Evolutionary conservation across 1,140 invertebrate species (phyloP).

Genomic region (Battus philenor): DNA sequence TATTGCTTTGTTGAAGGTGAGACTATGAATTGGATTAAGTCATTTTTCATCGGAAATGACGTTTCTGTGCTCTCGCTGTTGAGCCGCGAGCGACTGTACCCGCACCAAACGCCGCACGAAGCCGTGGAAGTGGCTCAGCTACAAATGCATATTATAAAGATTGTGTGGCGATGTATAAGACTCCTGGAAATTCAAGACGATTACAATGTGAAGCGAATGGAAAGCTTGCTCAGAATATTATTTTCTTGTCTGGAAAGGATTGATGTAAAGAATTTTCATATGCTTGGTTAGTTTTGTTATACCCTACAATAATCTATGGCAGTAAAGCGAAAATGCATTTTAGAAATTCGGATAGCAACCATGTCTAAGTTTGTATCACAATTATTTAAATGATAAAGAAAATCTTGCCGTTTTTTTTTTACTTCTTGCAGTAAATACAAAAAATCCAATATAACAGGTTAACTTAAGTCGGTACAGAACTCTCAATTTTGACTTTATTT

Average conservation of each 20-base stretch:
- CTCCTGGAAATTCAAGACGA: conserved; percentile 35
- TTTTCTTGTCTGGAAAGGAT: conserved; percentile 55
- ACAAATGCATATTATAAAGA: conserved; percentile 54
- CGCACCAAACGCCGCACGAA: conserved; percentile 48
- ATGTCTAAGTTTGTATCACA: too few relatives aligned
- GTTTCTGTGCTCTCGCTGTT: conserved; percentile 45
- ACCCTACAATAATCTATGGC: too few relatives aligned
- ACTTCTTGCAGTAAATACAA: too few relatives aligned
- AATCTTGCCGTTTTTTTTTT: too few relatives aligned
- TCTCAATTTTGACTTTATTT: too few relatives aligned
- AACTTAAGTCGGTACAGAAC: too few relatives aligned
- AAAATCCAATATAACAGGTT: too few relatives aligned
- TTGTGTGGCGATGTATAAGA: conserved; percentile 43
- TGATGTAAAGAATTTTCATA: conserved; percentile 69
- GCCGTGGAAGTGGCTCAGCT: conserved; percentile 52
- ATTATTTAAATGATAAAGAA: too few relatives aligned
- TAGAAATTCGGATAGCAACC: too few relatives aligned
- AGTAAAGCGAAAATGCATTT: too few relatives aligned
- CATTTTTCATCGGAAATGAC: conserved; percentile 51
- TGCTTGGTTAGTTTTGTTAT: conserved; percentile 54
- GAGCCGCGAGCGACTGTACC: conserved; percentile 44
- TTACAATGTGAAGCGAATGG: conserved; percentile 43
- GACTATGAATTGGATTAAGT: conserved; percentile 47
- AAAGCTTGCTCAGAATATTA: conserved; percentile 59
- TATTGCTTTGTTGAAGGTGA: too few relatives aligned